These are phyloP conservation scores for Balaenoptera acutorostrata DNA, from an alignment of 2,113 vertebrate species.

Conservation along the genomic window DNA sequence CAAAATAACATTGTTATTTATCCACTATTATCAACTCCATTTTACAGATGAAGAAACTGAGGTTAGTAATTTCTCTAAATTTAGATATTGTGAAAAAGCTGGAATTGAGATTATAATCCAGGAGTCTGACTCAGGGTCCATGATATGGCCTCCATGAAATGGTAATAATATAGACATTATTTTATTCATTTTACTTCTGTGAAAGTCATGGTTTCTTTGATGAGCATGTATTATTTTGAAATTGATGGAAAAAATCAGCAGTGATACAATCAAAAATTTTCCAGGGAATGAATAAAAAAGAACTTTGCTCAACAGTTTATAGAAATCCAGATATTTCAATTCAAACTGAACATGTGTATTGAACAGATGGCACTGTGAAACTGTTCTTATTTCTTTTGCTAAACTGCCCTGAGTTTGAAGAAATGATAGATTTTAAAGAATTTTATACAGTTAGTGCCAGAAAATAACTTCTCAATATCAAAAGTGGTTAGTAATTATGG, in stretches of 20 bases:
- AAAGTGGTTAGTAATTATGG: not conserved
- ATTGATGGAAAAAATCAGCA: not conserved
- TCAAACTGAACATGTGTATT: constrained; percentile 21
- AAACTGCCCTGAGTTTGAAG: constrained; percentile 21
- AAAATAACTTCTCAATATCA: constrained; percentile 37
- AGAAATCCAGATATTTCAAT: constrained; percentile 35
- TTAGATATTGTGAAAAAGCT: not conserved
- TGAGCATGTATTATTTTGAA: not conserved
- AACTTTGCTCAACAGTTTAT: not conserved
- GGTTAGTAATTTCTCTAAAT: not conserved
- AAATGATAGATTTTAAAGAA: constrained; percentile 53
- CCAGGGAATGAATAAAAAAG: not conserved
- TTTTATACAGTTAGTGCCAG: not conserved
- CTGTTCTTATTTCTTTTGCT: constrained; percentile 7
- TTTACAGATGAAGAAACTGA: not conserved
- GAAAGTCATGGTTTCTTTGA: not conserved
- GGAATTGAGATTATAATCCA: not conserved
- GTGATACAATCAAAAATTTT: not conserved
- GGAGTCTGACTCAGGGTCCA: not conserved
- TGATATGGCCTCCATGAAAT: not conserved
- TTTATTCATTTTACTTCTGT: not conserved
- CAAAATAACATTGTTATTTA: not conserved
- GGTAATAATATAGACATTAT: not conserved
- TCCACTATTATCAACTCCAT: not conserved
- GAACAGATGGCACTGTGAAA: constrained; percentile 37